Percentiles rank a stretch among this genome's conserved stretches.
Conservation (phyloP, 2,888 invertebrate species). For the Aphodius sticticus region DNA sequence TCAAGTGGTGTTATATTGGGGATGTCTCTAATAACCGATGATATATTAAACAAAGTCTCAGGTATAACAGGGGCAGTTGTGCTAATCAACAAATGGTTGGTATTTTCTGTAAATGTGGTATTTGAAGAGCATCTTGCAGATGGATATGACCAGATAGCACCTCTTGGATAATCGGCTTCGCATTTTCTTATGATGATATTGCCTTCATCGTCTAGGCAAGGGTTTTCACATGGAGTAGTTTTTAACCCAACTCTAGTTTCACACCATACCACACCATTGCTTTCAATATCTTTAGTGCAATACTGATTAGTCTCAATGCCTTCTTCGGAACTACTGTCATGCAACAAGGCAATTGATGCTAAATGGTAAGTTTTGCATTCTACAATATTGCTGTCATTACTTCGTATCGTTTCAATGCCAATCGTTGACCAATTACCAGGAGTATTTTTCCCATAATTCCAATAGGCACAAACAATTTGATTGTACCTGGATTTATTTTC, state of each 20-base stretch:
- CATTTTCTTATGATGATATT: no score
- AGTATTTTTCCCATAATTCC: conserved; percentile 28
- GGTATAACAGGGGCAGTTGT: no score
- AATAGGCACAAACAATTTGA: conserved; percentile 25
- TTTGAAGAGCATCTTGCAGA: no score
- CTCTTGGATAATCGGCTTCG: no score
- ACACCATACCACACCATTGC: no score
- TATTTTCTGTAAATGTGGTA: no score
- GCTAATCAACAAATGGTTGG: no score
- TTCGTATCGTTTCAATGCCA: conserved; percentile 16
- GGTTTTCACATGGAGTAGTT: no score
- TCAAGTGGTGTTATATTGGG: conserved; percentile 23
- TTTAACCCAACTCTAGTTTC: no score
- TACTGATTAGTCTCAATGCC: neutral
- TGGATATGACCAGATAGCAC: no score
- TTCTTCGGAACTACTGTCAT: neutral
- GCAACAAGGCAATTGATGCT: neutral
- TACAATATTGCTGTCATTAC: neutral
- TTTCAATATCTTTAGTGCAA: neutral
- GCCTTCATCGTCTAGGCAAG: no score
- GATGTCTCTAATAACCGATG: neutral
- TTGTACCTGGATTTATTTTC: neutral
- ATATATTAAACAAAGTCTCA: neutral
- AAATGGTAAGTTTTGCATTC: conserved; percentile 8
- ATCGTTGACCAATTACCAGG: conserved; percentile 29